phyloP scores from a whole-genome alignment of 2,113 vertebrate genomes.

The Paedocypris sp. region DNA sequence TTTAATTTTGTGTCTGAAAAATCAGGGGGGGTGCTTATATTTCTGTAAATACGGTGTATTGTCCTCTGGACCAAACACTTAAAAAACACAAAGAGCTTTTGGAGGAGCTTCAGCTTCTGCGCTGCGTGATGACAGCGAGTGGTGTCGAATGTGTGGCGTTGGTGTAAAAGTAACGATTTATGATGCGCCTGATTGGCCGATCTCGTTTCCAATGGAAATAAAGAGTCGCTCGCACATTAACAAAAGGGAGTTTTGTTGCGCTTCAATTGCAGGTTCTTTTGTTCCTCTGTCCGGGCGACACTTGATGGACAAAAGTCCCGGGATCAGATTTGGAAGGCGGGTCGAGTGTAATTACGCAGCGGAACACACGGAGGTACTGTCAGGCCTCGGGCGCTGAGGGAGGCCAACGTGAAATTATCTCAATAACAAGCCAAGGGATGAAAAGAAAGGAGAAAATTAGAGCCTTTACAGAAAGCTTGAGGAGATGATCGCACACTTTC shows the following conservation, averaged over 20 bases:
- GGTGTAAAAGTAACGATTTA: background rate
- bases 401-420: background rate
- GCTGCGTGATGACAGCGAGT: no score
- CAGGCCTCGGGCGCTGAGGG: background rate
- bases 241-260: constrained; percentile 20
- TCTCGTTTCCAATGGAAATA: background rate
- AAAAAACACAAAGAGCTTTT: no score
- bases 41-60: no score
- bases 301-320: constrained; percentile 14
- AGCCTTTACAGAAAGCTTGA: background rate
- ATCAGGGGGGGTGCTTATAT: no score
- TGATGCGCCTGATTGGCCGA: background rate
- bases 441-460: constrained; percentile 2
- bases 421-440: background rate
- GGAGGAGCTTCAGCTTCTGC: no score
- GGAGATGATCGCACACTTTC: no score
- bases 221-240: background rate
- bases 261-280: constrained; percentile 12
- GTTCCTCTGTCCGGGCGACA: constrained; percentile 17
- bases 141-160: background rate
- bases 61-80: no score
- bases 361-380: constrained; percentile 11
- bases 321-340: constrained; percentile 1
- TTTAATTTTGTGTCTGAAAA: no score
- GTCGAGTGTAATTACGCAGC: background rate